Percentiles rank a stretch among this genome's conserved stretches.
These are phyloP conservation scores for Virgularia gustaviana DNA, from an alignment of 92 coral and sea anemone genomes.

Conservation along the genomic window DNA sequence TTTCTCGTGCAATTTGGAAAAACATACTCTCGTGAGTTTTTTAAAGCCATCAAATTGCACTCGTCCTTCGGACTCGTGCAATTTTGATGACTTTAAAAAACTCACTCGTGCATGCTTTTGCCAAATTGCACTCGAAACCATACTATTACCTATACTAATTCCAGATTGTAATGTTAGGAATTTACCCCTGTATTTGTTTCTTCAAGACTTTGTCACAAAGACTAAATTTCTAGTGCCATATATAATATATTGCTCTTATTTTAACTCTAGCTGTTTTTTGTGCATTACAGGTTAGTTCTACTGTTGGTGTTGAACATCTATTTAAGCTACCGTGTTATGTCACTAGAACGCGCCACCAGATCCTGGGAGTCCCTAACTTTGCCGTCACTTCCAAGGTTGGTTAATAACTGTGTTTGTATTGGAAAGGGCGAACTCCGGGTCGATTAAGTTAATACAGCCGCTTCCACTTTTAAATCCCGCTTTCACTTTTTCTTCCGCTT, in stretches of 20 bases:
- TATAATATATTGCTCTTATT: background rate
- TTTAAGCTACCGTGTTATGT: constrained; percentile 70
- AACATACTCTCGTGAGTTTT: background rate
- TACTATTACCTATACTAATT: no score
- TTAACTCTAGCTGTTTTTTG: background rate
- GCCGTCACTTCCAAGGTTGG: constrained; percentile 5
- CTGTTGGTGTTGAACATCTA: constrained; percentile 69
- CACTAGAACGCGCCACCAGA: constrained; percentile 69
- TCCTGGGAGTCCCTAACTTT: constrained; percentile 29
- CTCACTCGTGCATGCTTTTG: no score
- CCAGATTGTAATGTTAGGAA: background rate
- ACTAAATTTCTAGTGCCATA: background rate
- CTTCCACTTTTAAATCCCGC: no score
- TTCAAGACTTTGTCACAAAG: background rate
- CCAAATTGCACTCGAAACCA: no score
- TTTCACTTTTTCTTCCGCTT: no score
- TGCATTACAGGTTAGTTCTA: constrained; percentile 53
- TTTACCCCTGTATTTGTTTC: background rate
- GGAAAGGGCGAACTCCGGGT: no score
- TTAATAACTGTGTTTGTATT: constrained; percentile 29
- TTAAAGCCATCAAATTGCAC: no score
- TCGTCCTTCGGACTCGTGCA: no score
- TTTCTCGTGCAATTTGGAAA: background rate
- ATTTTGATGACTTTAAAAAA: no score
- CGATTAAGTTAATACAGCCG: no score